These are phyloP conservation scores for Odontamblyopus rebecca DNA, from an alignment of 2,797 vertebrate genomes.

Conservation along the genomic window DNA sequence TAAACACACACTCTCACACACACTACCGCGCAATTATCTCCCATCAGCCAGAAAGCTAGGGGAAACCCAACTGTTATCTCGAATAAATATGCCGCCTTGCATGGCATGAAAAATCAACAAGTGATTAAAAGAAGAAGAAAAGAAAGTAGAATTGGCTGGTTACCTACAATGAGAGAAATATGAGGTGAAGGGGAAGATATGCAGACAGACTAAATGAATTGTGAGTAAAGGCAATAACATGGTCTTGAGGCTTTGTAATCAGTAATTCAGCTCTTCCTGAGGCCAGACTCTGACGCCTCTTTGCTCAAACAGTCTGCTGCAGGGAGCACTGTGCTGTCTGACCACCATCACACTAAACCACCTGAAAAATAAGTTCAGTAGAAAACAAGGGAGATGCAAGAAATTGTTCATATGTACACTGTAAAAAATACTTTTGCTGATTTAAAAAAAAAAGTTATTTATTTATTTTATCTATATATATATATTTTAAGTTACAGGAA, in stretches of 20 bases:
- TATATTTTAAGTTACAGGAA: too few relatives aligned
- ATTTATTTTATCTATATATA: too few relatives aligned
- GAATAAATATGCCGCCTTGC: constrained; percentile 73
- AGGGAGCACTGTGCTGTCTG: constrained; percentile 11
- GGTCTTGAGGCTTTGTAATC: constrained; percentile 36
- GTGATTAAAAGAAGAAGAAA: constrained; percentile 53
- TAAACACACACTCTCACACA: constrained; percentile 26
- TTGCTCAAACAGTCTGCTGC: constrained; percentile 48
- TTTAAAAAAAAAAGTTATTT: too few relatives aligned
- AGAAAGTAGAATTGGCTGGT: constrained; percentile 36
- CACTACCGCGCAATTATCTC: constrained; percentile 70
- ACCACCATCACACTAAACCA: background rate
- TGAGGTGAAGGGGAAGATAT: constrained; percentile 49
- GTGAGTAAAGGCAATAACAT: constrained; percentile 56
- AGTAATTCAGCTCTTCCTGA: constrained; percentile 59
- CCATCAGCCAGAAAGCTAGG: constrained; percentile 65
- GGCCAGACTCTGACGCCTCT: constrained; percentile 48
- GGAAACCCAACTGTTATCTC: constrained; percentile 75
- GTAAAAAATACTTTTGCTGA: too few relatives aligned
- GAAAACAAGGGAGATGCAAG: background rate
- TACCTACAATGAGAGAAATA: constrained; percentile 43
- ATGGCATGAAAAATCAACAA: constrained; percentile 74
- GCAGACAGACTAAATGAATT: constrained; percentile 40
- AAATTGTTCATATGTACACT: background rate
- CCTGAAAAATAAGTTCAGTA: background rate